A percentile compares a stretch with the other conserved stretches of the same genome.
These are phyloP conservation scores for Drosophila guanche DNA, from an alignment of 1,140 invertebrate genomes.

Conservation along the genomic window DNA sequence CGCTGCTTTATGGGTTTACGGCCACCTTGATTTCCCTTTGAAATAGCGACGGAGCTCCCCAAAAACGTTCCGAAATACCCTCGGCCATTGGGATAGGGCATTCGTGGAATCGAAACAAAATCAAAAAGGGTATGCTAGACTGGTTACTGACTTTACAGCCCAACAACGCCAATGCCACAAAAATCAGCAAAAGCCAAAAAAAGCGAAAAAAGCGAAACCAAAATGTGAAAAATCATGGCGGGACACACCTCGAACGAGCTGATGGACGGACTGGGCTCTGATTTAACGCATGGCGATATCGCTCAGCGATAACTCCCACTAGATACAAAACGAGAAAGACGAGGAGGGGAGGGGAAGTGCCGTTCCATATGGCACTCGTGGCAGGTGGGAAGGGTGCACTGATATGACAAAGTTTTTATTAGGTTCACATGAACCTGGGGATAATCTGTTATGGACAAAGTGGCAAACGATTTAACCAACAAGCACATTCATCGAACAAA, in stretches of 20 bases:
- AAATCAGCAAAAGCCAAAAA: not conserved
- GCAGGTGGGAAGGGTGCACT: not conserved
- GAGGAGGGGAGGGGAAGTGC: slow-evolving; percentile 12
- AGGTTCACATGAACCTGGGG: too few species aligned
- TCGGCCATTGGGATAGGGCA: slow-evolving; percentile 7
- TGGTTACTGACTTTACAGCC: slow-evolving; percentile 2
- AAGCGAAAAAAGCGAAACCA: not conserved
- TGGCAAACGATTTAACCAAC: too few species aligned
- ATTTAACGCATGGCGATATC: slow-evolving; percentile 70
- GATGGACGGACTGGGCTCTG: slow-evolving; percentile 42
- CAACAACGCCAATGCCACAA: slow-evolving; percentile 17
- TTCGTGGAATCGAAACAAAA: not conserved
- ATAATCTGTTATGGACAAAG: too few species aligned
- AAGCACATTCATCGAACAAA: too few species aligned
- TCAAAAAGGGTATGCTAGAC: not conserved
- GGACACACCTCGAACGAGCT: slow-evolving; percentile 53
- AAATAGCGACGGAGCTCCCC: slow-evolving; percentile 38
- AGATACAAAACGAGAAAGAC: slow-evolving; percentile 40
- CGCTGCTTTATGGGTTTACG: slow-evolving; percentile 66
- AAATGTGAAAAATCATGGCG: slow-evolving; percentile 69
- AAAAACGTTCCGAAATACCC: not conserved
- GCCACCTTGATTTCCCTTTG: slow-evolving; percentile 68
- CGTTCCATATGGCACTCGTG: slow-evolving; percentile 14
- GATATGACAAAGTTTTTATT: too few species aligned
- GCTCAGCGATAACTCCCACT: slow-evolving; percentile 57